Base-by-base conservation (phyloP, 2,797 vertebrate genomes). In the Lophius americanus region DNA sequence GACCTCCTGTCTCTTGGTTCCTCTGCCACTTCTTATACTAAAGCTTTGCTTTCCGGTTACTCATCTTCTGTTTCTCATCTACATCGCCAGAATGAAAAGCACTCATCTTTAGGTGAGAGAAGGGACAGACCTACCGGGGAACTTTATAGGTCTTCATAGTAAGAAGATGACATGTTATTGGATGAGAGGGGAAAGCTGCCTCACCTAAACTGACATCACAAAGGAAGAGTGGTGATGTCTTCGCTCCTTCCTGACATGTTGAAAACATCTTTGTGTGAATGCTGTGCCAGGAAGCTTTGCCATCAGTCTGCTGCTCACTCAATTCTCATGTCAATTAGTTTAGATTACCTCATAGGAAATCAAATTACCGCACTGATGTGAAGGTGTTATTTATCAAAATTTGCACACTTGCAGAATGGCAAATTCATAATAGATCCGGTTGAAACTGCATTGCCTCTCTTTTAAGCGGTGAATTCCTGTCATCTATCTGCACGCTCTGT, bases 321-420 rank as follows among this genome's bases (percentile, higher is more conserved):
- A 64, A 74, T 85, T 81, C 75, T 79, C 3, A 36, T 85, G 88
- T 90, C 85, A 88, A 89, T 89, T 85, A 88, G 74, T 82, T 70
- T 62, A 62, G 68, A 88, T 88, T 84, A 88, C 70, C 78, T 77
- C 80, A 80, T 37, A 69, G 82, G 75, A 88, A 89, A 89, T 90
- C 76, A 79, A 79, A 90, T 88, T 88, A 85, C 83, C 10, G 49
- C 48, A 56, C 58, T 44, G 49, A 82, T 78, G 70, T 57, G 83
- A 84, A 84, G 79, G 84, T 85, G 76, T 88, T 86, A 83, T 88
- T 86, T 81, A 83, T 90, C 86, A 86, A 73, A 87, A 79, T 85
- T 62, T 85, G 73, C 73, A 82, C 73, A 75, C 70, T 78, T 78
- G 79, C 81, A 83, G 63, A 60, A 65, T 32, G 4, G 51, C 77